phyloP scores from a whole-genome alignment of 2,888 invertebrate species.

The Coleophora deauratella region DNA sequence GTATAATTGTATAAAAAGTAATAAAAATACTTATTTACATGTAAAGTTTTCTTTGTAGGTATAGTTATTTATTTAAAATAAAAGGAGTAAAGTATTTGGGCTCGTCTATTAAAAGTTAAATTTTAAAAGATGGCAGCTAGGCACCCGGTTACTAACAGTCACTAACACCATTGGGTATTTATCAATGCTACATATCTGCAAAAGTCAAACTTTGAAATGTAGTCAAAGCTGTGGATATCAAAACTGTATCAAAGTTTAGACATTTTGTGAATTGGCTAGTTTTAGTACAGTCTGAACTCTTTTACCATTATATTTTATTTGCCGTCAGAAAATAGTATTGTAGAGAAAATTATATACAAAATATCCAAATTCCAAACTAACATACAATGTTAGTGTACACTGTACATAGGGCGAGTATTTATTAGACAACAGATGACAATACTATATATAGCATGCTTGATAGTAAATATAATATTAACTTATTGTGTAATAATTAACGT shows the following conservation, averaged over 20 bases:
- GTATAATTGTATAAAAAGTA: constrained; percentile 68
- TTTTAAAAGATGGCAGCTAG: constrained; percentile 62
- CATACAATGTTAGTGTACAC: constrained; percentile 44
- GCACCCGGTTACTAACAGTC: constrained; percentile 44
- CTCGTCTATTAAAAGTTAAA: constrained; percentile 64
- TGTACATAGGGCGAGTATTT: constrained; percentile 65
- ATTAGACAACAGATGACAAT: constrained; percentile 64
- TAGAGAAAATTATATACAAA: constrained; percentile 28
- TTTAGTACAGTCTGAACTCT: neutral
- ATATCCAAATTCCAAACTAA: constrained; percentile 50
- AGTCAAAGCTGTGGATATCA: constrained; percentile 23
- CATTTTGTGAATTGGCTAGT: constrained; percentile 46
- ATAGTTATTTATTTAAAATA: constrained; percentile 66
- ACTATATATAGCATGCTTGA: constrained; percentile 56
- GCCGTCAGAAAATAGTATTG: constrained; percentile 34
- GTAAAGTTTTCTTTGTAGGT: constrained; percentile 61
- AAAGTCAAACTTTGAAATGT: constrained; percentile 63
- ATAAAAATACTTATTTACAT: constrained; percentile 66
- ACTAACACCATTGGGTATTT: constrained; percentile 38
- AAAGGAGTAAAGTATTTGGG: constrained; percentile 37
- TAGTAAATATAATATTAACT: constrained; percentile 39
- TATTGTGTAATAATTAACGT: constrained; percentile 21
- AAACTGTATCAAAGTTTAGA: constrained; percentile 53
- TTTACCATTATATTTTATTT: constrained; percentile 32
- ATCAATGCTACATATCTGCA: constrained; percentile 37